Evolutionary conservation across 2,113 vertebrate species (phyloP).

Genomic region (Regulus satrapa): DNA sequence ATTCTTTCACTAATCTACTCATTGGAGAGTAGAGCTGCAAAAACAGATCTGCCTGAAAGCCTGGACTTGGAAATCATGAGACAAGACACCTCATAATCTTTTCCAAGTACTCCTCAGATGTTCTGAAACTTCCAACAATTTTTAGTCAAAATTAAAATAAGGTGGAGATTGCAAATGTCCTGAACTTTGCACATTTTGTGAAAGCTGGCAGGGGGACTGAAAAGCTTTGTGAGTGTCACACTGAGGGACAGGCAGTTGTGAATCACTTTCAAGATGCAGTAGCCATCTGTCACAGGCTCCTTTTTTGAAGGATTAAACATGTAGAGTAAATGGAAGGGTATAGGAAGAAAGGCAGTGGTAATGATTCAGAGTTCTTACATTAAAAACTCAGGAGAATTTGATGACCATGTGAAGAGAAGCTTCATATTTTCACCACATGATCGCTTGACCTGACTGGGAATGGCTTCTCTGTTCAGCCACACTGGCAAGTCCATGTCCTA

Average conservation of each 20-base stretch:
- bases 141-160: neutral
- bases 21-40: neutral
- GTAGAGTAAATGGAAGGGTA: neutral
- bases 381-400: neutral
- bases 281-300: neutral
- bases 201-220: neutral
- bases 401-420: neutral
- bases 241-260: neutral
- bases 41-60: neutral
- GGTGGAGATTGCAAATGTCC: neutral
- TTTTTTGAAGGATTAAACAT: neutral
- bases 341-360: neutral
- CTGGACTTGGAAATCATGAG: neutral
- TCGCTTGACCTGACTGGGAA: neutral
- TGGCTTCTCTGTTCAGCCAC: neutral
- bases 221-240: neutral
- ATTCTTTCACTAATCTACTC: neutral
- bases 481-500: neutral
- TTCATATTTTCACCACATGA: neutral
- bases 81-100: neutral
- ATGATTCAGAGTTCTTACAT: neutral
- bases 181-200: neutral
- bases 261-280: neutral
- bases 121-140: neutral
- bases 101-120: neutral